Percentiles rank a stretch among this genome's conserved stretches.
phyloP scores from a whole-genome alignment of 2,888 invertebrate species.

The Lithophane leautieri region DNA sequence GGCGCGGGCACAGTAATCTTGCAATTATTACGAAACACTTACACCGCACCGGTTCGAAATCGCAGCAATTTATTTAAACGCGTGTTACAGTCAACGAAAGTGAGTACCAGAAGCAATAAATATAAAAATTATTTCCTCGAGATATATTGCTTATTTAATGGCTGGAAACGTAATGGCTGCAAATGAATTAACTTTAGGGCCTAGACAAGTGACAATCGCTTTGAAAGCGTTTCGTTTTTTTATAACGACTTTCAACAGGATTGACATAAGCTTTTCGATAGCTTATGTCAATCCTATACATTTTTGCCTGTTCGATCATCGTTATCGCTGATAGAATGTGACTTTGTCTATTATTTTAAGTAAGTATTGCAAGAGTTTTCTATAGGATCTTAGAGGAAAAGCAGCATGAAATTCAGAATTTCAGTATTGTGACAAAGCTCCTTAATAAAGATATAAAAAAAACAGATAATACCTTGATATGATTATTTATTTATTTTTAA shows the following conservation, averaged over 20 bases:
- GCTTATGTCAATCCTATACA: no score
- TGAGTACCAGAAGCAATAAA: conserved; percentile 53
- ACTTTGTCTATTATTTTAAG: no score
- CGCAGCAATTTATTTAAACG: conserved; percentile 64
- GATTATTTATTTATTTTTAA: no score
- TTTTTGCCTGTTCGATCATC: no score
- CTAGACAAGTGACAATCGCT: no score
- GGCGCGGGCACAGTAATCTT: conserved; percentile 47
- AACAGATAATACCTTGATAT: neutral
- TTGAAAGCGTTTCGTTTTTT: no score
- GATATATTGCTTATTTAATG: conserved; percentile 2
- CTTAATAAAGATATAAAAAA: neutral
- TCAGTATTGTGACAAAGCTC: conserved; percentile 3
- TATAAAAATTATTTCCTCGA: conserved; percentile 36
- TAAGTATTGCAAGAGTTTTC: neutral
- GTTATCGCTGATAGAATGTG: no score
- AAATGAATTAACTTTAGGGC: neutral
- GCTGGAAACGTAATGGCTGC: neutral
- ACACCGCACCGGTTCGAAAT: conserved; percentile 58
- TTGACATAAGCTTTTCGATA: no score
- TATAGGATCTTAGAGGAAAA: neutral
- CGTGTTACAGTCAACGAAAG: conserved; percentile 51
- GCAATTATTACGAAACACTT: conserved; percentile 63
- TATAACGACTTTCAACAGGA: no score
- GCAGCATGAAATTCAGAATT: neutral